Conservation (phyloP, 2,113 vertebrate genomes). For the Delphinus delphis region DNA sequence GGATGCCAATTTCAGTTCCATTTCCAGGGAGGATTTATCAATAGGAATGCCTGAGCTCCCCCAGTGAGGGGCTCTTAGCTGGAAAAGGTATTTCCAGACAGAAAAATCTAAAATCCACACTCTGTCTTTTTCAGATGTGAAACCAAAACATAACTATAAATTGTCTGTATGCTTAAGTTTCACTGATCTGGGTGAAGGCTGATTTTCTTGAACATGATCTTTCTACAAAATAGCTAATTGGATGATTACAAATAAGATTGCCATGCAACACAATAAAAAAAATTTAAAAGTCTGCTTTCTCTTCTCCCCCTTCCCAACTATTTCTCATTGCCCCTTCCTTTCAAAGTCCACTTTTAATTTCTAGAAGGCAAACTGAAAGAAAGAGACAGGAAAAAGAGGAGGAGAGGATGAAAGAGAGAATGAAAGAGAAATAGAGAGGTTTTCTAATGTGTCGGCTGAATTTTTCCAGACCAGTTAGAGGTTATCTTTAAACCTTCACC, state of each 20-base stretch:
- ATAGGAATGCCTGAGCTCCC: conserved; percentile 28
- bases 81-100: conserved; percentile 47
- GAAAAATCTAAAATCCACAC: conserved; percentile 54
- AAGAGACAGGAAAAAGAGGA: conserved; percentile 65
- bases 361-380: conserved; percentile 47
- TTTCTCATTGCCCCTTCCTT: conserved; percentile 34
- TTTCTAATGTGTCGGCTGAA: conserved; percentile 26
- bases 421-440: background rate
- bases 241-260: conserved; percentile 44
- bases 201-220: conserved; percentile 44
- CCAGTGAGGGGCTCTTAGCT: conserved; percentile 8
- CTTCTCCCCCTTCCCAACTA: background rate
- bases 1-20: conserved; percentile 63
- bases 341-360: conserved; percentile 64
- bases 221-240: conserved; percentile 63
- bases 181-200: background rate
- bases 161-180: conserved; percentile 44
- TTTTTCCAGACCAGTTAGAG: conserved; percentile 72
- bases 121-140: conserved; percentile 35
- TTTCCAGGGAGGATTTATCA: conserved; percentile 56
- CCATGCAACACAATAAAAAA: conserved; percentile 51
- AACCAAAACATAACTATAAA: conserved; percentile 46
- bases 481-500: conserved; percentile 69
- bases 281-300: conserved; percentile 36
- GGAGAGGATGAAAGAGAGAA: conserved; percentile 32